Evolutionary conservation across 2,113 vertebrate species (phyloP).

Genomic region (Arothron firmamentum): DNA sequence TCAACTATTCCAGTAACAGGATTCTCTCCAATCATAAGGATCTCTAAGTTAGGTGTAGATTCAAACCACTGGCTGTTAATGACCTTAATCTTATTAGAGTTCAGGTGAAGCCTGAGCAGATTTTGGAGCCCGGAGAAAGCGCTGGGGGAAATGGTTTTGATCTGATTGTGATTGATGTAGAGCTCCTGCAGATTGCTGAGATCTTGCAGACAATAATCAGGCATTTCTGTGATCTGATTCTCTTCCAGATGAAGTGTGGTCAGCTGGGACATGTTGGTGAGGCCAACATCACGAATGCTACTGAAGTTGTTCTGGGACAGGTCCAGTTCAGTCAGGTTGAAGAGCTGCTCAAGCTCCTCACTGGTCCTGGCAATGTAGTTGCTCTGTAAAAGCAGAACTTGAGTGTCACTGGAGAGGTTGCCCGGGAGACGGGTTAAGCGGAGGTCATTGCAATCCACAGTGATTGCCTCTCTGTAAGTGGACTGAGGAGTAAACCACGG

Average conservation of each 20-base stretch:
- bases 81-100: conserved; percentile 89
- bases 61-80: conserved; percentile 97
- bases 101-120: conserved; percentile 91
- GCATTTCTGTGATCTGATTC: conserved; percentile 93
- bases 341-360: conserved; percentile 90
- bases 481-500: conserved; percentile 99
- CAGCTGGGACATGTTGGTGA: conserved; percentile 90
- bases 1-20: conserved; percentile 91
- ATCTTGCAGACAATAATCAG: conserved; percentile 89
- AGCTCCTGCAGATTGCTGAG: conserved; percentile 93
- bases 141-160: conserved; percentile 87
- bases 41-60: conserved; percentile 92
- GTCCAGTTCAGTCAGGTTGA: conserved; percentile 93
- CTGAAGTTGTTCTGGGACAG: conserved; percentile 98
- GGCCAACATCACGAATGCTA: conserved; percentile 86
- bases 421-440: conserved; percentile 90
- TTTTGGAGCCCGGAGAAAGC: conserved; percentile 89
- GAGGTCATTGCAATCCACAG: conserved; percentile 97
- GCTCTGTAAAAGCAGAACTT: conserved; percentile 95
- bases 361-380: conserved; percentile 92
- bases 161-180: conserved; percentile 98
- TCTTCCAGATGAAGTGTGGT: conserved; percentile 96
- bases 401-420: conserved; percentile 94
- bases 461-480: conserved; percentile 94
- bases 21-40: conserved; percentile 98